Conservation (phyloP, 2,888 invertebrate genomes). For the Biston betularia region DNA sequence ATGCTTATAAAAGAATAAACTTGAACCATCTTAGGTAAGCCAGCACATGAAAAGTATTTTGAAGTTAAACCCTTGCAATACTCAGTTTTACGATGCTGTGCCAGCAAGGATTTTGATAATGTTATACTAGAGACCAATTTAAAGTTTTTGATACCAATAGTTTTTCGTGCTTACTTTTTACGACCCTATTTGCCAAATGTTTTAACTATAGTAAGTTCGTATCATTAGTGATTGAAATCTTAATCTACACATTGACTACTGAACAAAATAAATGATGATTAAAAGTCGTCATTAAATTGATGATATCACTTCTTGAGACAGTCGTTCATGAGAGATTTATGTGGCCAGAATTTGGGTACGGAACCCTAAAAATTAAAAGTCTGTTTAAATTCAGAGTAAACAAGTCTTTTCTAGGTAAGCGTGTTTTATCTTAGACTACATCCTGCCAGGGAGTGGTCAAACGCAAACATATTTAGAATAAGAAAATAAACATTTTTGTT, state of each 20-base stretch:
- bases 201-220: slow-evolving; percentile 17
- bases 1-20: slow-evolving; percentile 44
- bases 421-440: too few relatives aligned
- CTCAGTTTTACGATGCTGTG: slow-evolving; percentile 50
- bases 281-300: too few relatives aligned
- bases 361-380: too few relatives aligned
- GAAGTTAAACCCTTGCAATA: slow-evolving; percentile 51
- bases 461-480: too few relatives aligned
- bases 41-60: slow-evolving; percentile 52
- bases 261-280: too few relatives aligned
- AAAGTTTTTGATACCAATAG: slow-evolving; percentile 28
- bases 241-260: not conserved
- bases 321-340: too few relatives aligned
- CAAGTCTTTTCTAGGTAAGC: too few relatives aligned
- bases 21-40: slow-evolving; percentile 46
- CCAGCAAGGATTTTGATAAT: slow-evolving; percentile 44
- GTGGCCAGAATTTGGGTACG: too few relatives aligned
- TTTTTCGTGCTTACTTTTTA: slow-evolving; percentile 21
- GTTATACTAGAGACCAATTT: slow-evolving; percentile 43
- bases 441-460: too few relatives aligned
- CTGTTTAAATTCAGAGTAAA: too few relatives aligned
- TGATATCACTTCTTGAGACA: too few relatives aligned
- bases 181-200: slow-evolving; percentile 15
- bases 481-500: too few relatives aligned
- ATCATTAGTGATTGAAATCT: slow-evolving; percentile 3